Evolutionary conservation across 2,113 vertebrate species (phyloP).

Genomic region (Eudyptes chrysolophus): DNA sequence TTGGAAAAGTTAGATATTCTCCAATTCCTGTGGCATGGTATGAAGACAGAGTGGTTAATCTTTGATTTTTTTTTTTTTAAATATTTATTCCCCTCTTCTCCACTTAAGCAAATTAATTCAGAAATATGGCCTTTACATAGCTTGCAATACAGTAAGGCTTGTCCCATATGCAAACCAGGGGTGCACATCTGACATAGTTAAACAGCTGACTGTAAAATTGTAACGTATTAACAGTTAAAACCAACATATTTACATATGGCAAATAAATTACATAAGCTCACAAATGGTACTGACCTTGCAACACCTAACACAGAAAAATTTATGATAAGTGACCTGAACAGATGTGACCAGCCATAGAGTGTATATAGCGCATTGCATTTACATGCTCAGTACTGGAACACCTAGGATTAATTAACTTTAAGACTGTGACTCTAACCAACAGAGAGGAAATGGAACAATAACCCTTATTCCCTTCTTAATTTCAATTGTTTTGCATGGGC

Average conservation of each 20-base stretch:
- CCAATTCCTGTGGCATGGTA: background rate
- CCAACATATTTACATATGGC: background rate
- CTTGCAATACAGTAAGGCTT: background rate
- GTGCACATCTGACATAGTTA: background rate
- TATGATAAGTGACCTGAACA: background rate
- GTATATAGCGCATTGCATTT: background rate
- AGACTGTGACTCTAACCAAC: background rate
- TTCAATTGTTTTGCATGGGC: background rate
- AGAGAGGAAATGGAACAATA: background rate
- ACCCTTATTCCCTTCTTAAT: background rate
- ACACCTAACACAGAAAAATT: background rate
- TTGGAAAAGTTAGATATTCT: background rate
- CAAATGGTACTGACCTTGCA: background rate
- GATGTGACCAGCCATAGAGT: background rate
- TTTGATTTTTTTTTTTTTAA: background rate
- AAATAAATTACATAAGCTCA: conserved; percentile 12
- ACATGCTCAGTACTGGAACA: background rate
- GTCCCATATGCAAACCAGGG: background rate
- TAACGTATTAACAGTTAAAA: background rate
- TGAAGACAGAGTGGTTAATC: background rate
- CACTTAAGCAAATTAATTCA: background rate
- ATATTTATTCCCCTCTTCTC: background rate
- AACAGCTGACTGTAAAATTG: background rate
- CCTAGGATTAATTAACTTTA: background rate
- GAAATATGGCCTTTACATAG: background rate